Evolutionary conservation across 2,888 invertebrate species (phyloP), one percentile per base, ranked within the genome.

Genomic region (Eueremaeus valkanovi): DNA sequence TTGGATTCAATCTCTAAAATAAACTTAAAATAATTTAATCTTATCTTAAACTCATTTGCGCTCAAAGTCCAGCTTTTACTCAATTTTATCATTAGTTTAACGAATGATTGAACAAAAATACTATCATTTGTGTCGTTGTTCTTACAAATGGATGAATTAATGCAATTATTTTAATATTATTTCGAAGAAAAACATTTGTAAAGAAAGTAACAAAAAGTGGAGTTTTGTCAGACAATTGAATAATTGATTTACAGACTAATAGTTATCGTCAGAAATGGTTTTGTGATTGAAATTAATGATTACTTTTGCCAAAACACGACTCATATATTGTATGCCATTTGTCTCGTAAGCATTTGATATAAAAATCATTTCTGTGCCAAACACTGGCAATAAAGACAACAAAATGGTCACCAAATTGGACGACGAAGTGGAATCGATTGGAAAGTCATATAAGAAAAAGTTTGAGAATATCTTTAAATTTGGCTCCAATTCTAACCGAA

Each of bases 11-110:
- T 13, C 13, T 36, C 11, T 36, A 36, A 36, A 36, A 36, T 8
- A 36, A 36, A 11, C 11, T 36, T 36, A 5, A 36, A 36, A 8
- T 36, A 8, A 8, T 18, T 5, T 61, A 61, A 61, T 61, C 61
- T 61, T 27, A 61, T 61, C 61, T 61, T 31, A 61, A 61, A 61
- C 29, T 58, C 24, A 58, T 58, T 27, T 27, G 29, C 24, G 58
- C 27, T 58, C 29, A 58, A 29, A 61, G 61, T 61, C n/a, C n/a
- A n/a, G 1, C 3, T n/a, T 18, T 6, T 13, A 27, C 5, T 55
- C 21, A 55, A 24, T 61, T 16, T 61, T 33, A 61, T 61, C 31
- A 33, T 61, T 61, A 61, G 31, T 61, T 61, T 16, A 61, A 61
- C 61, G 61, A 61, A 55, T 55, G 55, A 18, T 55, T 27, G 21